phyloP scores from a whole-genome alignment of 2,797 vertebrate species.

The Decapterus maruadsi region DNA sequence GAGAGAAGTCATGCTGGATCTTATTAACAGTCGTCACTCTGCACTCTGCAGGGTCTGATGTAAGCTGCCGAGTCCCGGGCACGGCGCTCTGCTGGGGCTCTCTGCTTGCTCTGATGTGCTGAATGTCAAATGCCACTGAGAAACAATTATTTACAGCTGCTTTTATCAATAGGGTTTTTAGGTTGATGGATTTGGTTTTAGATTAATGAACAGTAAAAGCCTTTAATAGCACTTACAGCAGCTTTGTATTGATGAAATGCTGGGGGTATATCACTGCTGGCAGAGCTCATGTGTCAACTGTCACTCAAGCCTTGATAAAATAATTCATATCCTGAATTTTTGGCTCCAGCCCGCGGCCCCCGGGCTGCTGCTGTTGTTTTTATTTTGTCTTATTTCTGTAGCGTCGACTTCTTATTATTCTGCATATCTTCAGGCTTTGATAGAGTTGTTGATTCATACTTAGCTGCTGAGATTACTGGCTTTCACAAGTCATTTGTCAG shows the following conservation, averaged over 20 bases:
- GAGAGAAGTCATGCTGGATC: slow-evolving; percentile 70
- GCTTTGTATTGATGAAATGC: slow-evolving; percentile 66
- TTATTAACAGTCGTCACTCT: slow-evolving; percentile 65
- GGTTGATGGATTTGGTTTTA: slow-evolving; percentile 68
- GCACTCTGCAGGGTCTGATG: slow-evolving; percentile 62
- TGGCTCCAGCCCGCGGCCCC: slow-evolving; percentile 27
- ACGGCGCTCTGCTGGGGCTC: slow-evolving; percentile 41
- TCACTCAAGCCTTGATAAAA: slow-evolving; percentile 70
- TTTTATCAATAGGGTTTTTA: slow-evolving; percentile 63
- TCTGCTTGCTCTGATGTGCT: slow-evolving; percentile 39
- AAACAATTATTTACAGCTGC: slow-evolving; percentile 76
- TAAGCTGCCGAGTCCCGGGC: slow-evolving; percentile 42
- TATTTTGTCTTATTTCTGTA: slow-evolving; percentile 54
- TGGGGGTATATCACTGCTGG: slow-evolving; percentile 52
- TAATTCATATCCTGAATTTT: slow-evolving; percentile 59
- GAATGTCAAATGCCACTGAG: slow-evolving; percentile 64
- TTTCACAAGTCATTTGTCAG: slow-evolving; percentile 50
- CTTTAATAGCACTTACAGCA: slow-evolving; percentile 67
- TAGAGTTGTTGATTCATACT: slow-evolving; percentile 40
- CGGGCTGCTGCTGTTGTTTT: slow-evolving; percentile 34
- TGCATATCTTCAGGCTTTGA: slow-evolving; percentile 44
- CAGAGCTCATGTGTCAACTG: slow-evolving; percentile 66
- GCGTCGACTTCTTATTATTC: slow-evolving; percentile 41
- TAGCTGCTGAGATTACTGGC: slow-evolving; percentile 22
- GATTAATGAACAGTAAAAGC: slow-evolving; percentile 76